Evolutionary conservation across 1,140 invertebrate species (phyloP).

Genomic region (Meteorus sp.): DNA sequence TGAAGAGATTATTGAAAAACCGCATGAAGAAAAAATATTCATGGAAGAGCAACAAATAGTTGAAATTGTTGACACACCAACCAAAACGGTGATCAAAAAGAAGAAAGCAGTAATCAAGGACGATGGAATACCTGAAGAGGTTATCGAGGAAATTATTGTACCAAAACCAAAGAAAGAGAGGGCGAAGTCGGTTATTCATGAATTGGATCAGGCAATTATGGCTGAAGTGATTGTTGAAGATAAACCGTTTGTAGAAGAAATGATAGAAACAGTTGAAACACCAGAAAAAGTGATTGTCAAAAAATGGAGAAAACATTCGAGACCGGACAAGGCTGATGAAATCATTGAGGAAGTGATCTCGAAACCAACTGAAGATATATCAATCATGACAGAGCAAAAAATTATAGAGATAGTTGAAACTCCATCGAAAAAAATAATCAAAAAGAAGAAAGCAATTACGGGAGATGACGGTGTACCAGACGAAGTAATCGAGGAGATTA

Average conservation of each 20-base stretch:
- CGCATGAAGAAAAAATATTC: constrained; percentile 28
- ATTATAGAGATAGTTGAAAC: constrained; percentile 30
- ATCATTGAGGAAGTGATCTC: constrained; percentile 28
- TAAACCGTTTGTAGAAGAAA: constrained; percentile 26
- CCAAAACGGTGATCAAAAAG: constrained; percentile 34
- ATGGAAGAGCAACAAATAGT: constrained; percentile 36
- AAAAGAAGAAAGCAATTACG: constrained; percentile 32
- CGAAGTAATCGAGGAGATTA: constrained; percentile 35
- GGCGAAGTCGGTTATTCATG: constrained; percentile 24
- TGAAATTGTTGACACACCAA: constrained; percentile 33
- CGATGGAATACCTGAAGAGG: constrained; percentile 33
- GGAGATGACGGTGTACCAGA: constrained; percentile 33
- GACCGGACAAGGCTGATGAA: constrained; percentile 30
- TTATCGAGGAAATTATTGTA: constrained; percentile 36
- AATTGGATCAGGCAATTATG: constrained; percentile 20
- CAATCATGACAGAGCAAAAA: constrained; percentile 28
- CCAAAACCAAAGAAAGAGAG: constrained; percentile 34
- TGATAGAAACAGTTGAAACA: constrained; percentile 29
- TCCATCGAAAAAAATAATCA: constrained; percentile 26
- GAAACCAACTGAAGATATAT: constrained; percentile 20
- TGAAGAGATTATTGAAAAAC: constrained; percentile 24
- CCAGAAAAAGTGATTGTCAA: constrained; percentile 23
- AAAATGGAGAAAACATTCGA: constrained; percentile 26
- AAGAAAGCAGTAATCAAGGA: constrained; percentile 36
- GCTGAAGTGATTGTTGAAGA: constrained; percentile 31